Percentiles rank a stretch among this genome's conserved stretches.
phyloP scores from a whole-genome alignment of 2,113 vertebrate genomes.

The Brachypodius melanocephalos region DNA sequence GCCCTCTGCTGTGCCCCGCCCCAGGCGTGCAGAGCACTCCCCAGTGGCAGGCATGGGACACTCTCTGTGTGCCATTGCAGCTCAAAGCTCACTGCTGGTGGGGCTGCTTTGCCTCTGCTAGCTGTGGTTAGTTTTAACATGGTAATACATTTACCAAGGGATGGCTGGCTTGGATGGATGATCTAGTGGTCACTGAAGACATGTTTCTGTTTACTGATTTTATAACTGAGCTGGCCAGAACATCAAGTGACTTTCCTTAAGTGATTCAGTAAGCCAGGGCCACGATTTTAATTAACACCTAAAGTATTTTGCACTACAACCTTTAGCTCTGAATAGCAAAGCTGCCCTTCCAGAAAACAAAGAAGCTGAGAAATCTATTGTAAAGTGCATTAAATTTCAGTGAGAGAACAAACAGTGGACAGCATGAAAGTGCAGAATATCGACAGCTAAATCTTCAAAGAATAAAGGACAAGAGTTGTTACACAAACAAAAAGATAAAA shows the following conservation, averaged over 20 bases:
- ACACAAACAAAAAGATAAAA: not conserved
- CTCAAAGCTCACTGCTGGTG: not conserved
- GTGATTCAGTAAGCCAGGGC: not conserved
- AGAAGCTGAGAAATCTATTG: not conserved
- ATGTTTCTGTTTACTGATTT: not conserved
- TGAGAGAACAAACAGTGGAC: not conserved
- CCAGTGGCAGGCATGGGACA: rapidly evolving
- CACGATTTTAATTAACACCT: not conserved
- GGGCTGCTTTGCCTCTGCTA: not conserved
- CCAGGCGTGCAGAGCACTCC: rapidly evolving
- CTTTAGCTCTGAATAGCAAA: not conserved
- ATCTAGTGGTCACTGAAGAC: not conserved
- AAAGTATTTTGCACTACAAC: not conserved
- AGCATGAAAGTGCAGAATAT: not conserved
- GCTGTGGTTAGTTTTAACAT: not conserved
- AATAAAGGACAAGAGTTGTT: not conserved
- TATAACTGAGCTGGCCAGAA: not conserved
- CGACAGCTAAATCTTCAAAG: not conserved
- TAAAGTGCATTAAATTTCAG: not conserved
- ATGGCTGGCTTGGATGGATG: not conserved
- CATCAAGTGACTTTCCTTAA: not conserved
- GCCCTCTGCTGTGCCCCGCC: not conserved
- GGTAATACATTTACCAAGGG: not conserved
- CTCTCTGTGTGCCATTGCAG: rapidly evolving
- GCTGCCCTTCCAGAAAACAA: not conserved